A percentile compares a stretch with the other conserved stretches of the same genome.
Evolutionary conservation across 92 coral and sea anemone species (phyloP).

Genomic region (Pocillopora grandis): DNA sequence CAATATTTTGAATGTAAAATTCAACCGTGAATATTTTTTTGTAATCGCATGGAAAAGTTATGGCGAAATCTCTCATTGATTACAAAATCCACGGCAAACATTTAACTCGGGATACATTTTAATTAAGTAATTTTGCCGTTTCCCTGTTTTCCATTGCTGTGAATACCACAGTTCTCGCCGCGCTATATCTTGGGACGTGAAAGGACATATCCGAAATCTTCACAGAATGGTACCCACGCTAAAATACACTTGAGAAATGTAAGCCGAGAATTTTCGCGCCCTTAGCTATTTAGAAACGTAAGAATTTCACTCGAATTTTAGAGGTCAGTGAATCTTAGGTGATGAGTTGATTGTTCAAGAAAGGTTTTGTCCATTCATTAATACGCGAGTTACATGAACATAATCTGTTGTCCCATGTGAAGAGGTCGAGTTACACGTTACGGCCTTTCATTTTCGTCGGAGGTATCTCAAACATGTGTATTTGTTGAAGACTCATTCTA

Average conservation of each 20-base stretch:
- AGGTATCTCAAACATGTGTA: background rate
- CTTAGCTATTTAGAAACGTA: background rate
- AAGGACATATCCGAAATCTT: background rate
- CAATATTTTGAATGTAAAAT: background rate
- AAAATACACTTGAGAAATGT: background rate
- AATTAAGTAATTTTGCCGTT: background rate
- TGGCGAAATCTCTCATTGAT: background rate
- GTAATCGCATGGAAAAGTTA: background rate
- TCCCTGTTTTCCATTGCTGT: background rate
- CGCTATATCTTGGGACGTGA: constrained; percentile 4
- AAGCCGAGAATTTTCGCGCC: background rate
- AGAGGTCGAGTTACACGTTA: background rate
- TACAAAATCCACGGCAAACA: background rate
- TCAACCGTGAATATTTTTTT: background rate
- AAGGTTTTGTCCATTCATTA: background rate
- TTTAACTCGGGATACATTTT: background rate
- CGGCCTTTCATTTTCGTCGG: constrained; percentile 14
- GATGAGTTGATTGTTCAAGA: background rate
- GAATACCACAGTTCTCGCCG: background rate
- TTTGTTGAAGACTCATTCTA: background rate
- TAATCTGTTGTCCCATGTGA: background rate
- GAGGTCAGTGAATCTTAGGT: background rate
- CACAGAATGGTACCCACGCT: background rate
- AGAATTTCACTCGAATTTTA: background rate
- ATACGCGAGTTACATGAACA: background rate